Base-by-base conservation (phyloP, 2,888 invertebrate genomes). In the Chydorus sphaericus region DNA sequence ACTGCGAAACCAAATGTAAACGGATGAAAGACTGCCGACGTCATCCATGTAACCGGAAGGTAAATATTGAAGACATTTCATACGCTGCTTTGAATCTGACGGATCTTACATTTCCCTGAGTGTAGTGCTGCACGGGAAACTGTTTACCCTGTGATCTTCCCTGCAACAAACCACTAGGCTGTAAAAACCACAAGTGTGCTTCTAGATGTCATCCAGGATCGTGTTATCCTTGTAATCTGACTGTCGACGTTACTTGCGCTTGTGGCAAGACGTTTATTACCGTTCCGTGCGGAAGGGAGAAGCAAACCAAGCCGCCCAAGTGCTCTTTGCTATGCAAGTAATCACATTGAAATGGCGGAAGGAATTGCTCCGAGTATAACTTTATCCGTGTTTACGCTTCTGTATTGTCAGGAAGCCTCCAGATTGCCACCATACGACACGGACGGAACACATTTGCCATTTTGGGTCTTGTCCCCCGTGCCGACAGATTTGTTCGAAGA, bases 1-100 rank as follows among this genome's bases (percentile, higher is more conserved):
- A 79, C 54, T 96, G 94, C 72, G 91, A 90, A 59, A 82, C 81
- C 0, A 93, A 93, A 71, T 96, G 94, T 68, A 80, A 83, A 63
- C 81, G 79, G 31, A 76, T 80, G 62, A 78, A 83, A 57, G 81
- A 85, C 51, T 96, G 94, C 68, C 81, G 84, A 0, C 83, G 85
- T 64, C 94, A 96, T 73, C 76, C 80, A 0, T 96, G 94, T 70
- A 91, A 86, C 63, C 77, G 83, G 61, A 90, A 88, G 74, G 82
- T 82, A 68, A 62, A 8, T 14, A 14, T 26, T 28, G 11, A 50
- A 28, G 50, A 14, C 29, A 48, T 16, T 48, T 14, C 8, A 14
- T 44, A n/a, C 29, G 23, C 18, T 44, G 10, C 16, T 44, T 44
- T 44, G 10, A 44, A 44, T 7, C 44, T 16, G n/a, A 16, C 20